A percentile compares a stretch with the other conserved stretches of the same genome.
phyloP scores from a whole-genome alignment of 2,113 vertebrate species.

The Aplodontia rufa region DNA sequence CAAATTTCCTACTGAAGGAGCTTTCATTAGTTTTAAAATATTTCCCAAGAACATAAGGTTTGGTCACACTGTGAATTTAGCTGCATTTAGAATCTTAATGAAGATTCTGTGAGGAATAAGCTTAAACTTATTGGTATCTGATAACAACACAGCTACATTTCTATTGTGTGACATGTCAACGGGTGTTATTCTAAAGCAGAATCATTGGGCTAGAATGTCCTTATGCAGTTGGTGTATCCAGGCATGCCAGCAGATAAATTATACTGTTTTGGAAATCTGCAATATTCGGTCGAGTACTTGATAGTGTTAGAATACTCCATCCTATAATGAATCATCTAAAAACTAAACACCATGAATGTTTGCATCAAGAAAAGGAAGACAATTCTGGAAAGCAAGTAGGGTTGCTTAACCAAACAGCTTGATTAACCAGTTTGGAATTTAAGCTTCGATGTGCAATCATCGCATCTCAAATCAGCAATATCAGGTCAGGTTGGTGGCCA shows the following conservation, averaged over 20 bases:
- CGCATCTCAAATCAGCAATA: neutral
- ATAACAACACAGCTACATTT: neutral
- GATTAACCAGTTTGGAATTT: neutral
- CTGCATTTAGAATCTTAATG: neutral
- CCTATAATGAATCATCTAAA: neutral
- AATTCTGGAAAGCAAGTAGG: neutral
- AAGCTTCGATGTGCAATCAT: neutral
- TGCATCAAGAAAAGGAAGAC: neutral
- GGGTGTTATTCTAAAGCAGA: neutral
- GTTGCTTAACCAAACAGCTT: neutral
- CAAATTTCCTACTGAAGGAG: neutral
- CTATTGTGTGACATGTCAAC: neutral
- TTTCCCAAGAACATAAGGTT: slow-evolving; percentile 24
- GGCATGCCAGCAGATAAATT: neutral
- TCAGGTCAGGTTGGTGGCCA: neutral
- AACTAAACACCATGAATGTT: neutral
- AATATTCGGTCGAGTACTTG: neutral
- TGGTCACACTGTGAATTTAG: neutral
- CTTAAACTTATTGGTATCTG: neutral
- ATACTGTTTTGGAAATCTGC: neutral
- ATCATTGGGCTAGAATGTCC: neutral
- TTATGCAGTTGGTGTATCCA: neutral
- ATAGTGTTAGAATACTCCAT: neutral
- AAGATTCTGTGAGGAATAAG: neutral
- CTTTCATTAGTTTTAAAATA: neutral